A percentile compares a stretch with the other conserved stretches of the same genome.
Conservation (phyloP, 1,140 invertebrate genomes). For the Ceratosolen fusciceps region DNA sequence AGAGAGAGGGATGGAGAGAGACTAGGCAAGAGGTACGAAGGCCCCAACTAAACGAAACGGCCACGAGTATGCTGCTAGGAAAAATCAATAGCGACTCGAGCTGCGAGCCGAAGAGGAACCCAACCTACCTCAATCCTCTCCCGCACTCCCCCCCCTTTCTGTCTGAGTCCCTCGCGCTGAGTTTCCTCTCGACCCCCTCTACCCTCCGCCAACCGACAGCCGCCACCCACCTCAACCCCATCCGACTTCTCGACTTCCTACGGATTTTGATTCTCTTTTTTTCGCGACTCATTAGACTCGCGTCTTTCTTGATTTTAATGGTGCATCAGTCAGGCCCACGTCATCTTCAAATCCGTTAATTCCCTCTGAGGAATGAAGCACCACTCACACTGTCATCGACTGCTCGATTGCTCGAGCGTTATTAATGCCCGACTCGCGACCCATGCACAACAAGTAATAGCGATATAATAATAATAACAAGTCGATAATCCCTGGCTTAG, state of each 20-base stretch:
- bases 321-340: background rate
- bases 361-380: background rate
- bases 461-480: too few species aligned
- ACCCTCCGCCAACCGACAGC: conserved; percentile 33
- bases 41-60: conserved; percentile 59
- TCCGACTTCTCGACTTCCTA: background rate
- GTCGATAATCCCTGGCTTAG: too few species aligned
- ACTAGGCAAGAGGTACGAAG: conserved; percentile 45
- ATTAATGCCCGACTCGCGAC: too few species aligned
- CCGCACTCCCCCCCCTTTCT: conserved; percentile 49
- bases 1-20: conserved; percentile 53
- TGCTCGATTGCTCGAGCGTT: too few species aligned
- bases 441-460: too few species aligned
- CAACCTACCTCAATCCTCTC: conserved; percentile 63
- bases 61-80: conserved; percentile 66
- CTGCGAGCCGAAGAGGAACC: conserved; percentile 65
- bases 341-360: background rate
- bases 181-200: too few species aligned
- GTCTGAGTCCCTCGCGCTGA: conserved; percentile 33
- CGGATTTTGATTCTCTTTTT: background rate
- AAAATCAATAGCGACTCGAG: conserved; percentile 69
- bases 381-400: too few species aligned
- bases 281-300: background rate
- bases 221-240: background rate
- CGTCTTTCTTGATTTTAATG: background rate